Percentiles rank a stretch among this genome's conserved stretches.
Conservation (phyloP, 2,113 vertebrate species). For the Larimichthys crocea region DNA sequence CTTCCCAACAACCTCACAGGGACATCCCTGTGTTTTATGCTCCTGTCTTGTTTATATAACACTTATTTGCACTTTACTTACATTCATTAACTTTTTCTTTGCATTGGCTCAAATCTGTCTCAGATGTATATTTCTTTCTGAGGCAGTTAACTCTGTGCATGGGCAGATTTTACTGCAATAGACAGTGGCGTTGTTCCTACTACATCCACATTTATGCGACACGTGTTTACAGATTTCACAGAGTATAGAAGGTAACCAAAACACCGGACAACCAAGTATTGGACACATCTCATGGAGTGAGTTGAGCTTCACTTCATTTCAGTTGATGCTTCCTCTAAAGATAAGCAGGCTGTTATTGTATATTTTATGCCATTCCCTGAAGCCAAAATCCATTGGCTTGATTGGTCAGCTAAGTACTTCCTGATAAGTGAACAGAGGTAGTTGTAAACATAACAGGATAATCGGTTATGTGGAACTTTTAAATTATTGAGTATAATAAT, state of each 20-base stretch:
- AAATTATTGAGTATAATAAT: background rate
- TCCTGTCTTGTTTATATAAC: slow-evolving; percentile 31
- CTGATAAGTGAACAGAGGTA: background rate
- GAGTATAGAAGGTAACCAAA: background rate
- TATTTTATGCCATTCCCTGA: background rate
- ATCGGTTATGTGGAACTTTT: slow-evolving; percentile 1
- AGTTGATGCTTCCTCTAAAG: background rate
- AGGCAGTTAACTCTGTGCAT: background rate
- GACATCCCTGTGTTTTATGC: slow-evolving; percentile 4
- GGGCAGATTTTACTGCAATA: slow-evolving; percentile 11
- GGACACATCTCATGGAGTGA: background rate
- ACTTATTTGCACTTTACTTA: slow-evolving; percentile 47
- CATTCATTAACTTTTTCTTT: slow-evolving; percentile 13
- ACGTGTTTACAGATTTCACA: background rate
- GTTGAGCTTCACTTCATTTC: background rate
- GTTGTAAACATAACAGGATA: slow-evolving; percentile 1
- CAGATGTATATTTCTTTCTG: background rate
- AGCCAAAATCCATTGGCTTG: background rate
- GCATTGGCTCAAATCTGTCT: background rate
- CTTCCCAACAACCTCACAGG: background rate
- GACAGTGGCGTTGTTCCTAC: background rate
- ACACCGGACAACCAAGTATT: background rate
- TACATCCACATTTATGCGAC: background rate
- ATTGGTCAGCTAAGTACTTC: background rate
- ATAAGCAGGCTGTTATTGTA: background rate